Conservation (phyloP, 2,113 vertebrate species). For the Hiodon tergisus region DNA sequence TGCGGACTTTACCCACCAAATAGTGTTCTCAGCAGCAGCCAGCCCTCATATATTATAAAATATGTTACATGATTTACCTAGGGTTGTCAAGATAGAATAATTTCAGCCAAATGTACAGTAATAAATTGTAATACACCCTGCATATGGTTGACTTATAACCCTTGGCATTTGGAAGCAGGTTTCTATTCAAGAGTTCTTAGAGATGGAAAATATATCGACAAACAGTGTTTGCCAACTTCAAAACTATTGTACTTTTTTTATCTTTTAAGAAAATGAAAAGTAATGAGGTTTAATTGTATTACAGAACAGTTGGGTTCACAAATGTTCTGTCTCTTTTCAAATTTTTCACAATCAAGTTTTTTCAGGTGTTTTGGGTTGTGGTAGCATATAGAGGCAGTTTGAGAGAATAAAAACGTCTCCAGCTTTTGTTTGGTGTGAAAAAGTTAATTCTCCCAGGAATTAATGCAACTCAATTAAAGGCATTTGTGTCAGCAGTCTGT, state of each 20-base stretch:
- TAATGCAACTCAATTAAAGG: too few relatives aligned
- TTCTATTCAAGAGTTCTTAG: constrained; percentile 69
- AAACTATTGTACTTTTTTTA: neutral
- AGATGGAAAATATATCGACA: constrained; percentile 38
- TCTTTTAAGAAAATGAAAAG: neutral
- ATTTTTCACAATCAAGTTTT: too few relatives aligned
- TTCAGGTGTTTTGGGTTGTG: too few relatives aligned
- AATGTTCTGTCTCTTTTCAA: too few relatives aligned
- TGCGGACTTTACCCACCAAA: constrained; percentile 62
- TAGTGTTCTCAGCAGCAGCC: constrained; percentile 58
- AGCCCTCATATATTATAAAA: constrained; percentile 79
- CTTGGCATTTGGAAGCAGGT: constrained; percentile 84
- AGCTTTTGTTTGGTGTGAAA: too few relatives aligned
- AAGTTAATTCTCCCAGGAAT: too few relatives aligned
- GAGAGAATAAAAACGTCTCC: too few relatives aligned
- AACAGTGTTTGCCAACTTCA: constrained; percentile 9
- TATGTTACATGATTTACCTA: constrained; percentile 82
- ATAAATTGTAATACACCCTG: constrained; percentile 88
- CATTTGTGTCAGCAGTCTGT: too few relatives aligned
- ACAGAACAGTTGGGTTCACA: too few relatives aligned
- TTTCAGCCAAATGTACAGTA: constrained; percentile 82
- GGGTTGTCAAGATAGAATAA: constrained; percentile 89
- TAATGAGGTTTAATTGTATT: too few relatives aligned
- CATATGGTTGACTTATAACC: constrained; percentile 90
- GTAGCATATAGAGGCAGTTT: too few relatives aligned